A percentile compares a stretch with the other conserved stretches of the same genome.
Conservation (phyloP, 2,888 invertebrate genomes). For the Brachycybe producta region DNA sequence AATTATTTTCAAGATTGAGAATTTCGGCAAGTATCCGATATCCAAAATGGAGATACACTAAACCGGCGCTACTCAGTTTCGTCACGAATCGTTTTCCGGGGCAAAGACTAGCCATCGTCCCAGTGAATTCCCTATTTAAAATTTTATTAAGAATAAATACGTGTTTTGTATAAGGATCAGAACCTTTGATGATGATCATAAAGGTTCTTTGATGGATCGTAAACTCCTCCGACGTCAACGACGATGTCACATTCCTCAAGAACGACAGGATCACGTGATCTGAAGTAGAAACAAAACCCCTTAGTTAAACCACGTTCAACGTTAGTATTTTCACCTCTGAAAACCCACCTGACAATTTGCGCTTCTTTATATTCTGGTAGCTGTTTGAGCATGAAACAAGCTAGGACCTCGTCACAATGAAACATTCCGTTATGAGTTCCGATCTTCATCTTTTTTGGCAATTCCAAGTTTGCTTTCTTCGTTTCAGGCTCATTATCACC, state of each 20-base stretch:
- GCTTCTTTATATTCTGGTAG: slow-evolving; percentile 69
- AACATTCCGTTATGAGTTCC: slow-evolving; percentile 60
- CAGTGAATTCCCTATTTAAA: slow-evolving; percentile 45
- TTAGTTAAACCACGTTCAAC: neutral
- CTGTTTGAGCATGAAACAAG: slow-evolving; percentile 74
- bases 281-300: neutral
- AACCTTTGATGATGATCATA: slow-evolving; percentile 92
- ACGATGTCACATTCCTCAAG: slow-evolving; percentile 79
- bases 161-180: neutral
- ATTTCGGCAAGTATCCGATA: slow-evolving; percentile 55
- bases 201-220: slow-evolving; percentile 55
- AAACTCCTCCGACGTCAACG: slow-evolving; percentile 84
- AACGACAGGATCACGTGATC: slow-evolving; percentile 43
- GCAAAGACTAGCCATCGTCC: slow-evolving; percentile 50
- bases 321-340: neutral
- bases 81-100: slow-evolving; percentile 40
- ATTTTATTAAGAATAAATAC: neutral
- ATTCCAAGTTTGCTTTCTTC: neutral
- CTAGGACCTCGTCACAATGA: slow-evolving; percentile 91
- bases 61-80: slow-evolving; percentile 87
- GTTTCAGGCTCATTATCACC: slow-evolving; percentile 12
- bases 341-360: slow-evolving; percentile 49
- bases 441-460: slow-evolving; percentile 29
- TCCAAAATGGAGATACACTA: slow-evolving; percentile 83
- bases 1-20: slow-evolving; percentile 35